These are phyloP conservation scores for Peromyscus attwateri DNA, from an alignment of 2,797 vertebrate genomes.

Conservation along the genomic window DNA sequence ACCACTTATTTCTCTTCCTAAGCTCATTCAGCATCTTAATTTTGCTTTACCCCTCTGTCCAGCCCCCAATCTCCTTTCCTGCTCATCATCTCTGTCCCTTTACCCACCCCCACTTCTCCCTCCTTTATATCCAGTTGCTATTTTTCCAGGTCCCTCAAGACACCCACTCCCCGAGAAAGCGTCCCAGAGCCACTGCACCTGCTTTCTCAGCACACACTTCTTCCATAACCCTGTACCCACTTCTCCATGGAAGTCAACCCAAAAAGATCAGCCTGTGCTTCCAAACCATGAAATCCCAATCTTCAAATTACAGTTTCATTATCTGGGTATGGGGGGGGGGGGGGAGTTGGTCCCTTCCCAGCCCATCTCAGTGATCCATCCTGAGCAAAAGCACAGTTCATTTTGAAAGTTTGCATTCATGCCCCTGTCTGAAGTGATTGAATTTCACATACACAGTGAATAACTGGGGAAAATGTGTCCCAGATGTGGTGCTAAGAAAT, in stretches of 20 bases:
- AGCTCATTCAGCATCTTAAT: neutral
- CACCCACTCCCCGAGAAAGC: neutral
- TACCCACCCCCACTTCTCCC: neutral
- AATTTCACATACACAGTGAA: slow-evolving; percentile 48
- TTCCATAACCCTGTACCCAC: neutral
- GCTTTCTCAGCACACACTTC: neutral
- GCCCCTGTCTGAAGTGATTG: neutral
- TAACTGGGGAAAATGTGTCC: neutral
- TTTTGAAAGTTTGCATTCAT: neutral
- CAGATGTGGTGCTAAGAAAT: neutral
- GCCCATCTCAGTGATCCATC: neutral
- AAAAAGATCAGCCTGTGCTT: neutral
- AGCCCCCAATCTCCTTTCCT: neutral
- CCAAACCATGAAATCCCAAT: neutral
- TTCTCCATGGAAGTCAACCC: neutral
- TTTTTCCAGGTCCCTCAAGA: neutral
- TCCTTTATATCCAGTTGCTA: neutral
- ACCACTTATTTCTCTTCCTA: neutral
- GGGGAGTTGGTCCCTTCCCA: neutral
- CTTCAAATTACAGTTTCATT: neutral
- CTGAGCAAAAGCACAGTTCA: neutral
- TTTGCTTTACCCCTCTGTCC: neutral
- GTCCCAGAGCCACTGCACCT: neutral
- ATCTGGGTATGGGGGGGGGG: too few species aligned
- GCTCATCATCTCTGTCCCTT: neutral